Percentiles rank a stretch among this genome's conserved stretches.
Conservation (phyloP, 2,888 invertebrate genomes). For the Drosophila vallismaia region DNA sequence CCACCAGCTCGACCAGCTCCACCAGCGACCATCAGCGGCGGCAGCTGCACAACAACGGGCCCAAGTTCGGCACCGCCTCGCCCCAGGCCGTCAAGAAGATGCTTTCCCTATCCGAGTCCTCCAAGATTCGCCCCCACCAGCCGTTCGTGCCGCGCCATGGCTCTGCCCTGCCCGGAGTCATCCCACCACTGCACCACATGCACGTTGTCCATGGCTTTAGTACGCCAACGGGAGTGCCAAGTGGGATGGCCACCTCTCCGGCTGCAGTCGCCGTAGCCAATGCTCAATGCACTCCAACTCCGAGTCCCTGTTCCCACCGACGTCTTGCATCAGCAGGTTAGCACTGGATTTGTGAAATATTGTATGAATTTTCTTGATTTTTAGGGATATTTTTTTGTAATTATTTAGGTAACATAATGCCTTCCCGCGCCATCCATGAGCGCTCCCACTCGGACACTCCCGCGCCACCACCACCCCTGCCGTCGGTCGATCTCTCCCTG, state of each 20-base stretch:
- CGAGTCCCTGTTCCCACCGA: slow-evolving; percentile 86
- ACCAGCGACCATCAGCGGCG: slow-evolving; percentile 84
- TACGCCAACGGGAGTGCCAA: slow-evolving; percentile 42
- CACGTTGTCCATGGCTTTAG: slow-evolving; percentile 68
- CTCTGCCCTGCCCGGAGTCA: slow-evolving; percentile 80
- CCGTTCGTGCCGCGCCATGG: slow-evolving; percentile 87
- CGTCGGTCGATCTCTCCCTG: slow-evolving; percentile 94
- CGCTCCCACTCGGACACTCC: slow-evolving; percentile 94
- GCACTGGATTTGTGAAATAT: slow-evolving; percentile 45
- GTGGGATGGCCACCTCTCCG: slow-evolving; percentile 43
- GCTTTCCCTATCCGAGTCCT: slow-evolving; percentile 94
- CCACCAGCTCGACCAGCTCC: slow-evolving; percentile 95
- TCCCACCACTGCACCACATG: slow-evolving; percentile 86
- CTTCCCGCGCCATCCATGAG: slow-evolving; percentile 89
- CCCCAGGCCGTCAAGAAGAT: slow-evolving; percentile 98
- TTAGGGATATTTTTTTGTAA: neutral
- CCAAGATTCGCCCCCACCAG: slow-evolving; percentile 94
- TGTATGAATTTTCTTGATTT: neutral
- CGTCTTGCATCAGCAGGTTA: slow-evolving; percentile 86
- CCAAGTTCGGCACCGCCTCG: slow-evolving; percentile 93
- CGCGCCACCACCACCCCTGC: slow-evolving; percentile 90
- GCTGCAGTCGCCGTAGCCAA: slow-evolving; percentile 51
- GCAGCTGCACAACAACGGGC: slow-evolving; percentile 83
- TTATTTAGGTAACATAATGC: slow-evolving; percentile 66
- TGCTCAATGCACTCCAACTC: slow-evolving; percentile 76